Evolutionary conservation across 2,888 invertebrate species (phyloP).

Genomic region (Pyralis farinalis): DNA sequence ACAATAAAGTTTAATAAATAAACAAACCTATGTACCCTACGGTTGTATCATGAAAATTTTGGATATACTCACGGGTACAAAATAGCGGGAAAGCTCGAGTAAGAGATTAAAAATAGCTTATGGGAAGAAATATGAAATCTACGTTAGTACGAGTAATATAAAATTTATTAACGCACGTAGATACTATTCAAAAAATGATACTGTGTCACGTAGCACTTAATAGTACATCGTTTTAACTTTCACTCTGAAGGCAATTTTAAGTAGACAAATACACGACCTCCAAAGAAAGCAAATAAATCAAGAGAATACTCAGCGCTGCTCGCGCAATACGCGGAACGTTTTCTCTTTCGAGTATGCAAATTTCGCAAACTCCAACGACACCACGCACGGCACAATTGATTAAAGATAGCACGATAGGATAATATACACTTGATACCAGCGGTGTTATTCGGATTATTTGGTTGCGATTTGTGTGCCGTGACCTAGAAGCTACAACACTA

Average conservation of each 20-base stretch:
- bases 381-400: constrained; percentile 14
- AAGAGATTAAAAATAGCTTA: too few species aligned
- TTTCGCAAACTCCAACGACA: constrained; percentile 20
- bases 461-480: constrained; percentile 45
- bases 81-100: too few species aligned
- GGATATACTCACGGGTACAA: too few species aligned
- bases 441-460: constrained; percentile 36
- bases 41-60: too few species aligned
- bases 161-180: background rate
- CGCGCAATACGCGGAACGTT: constrained; percentile 40
- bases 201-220: constrained; percentile 43
- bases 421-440: constrained; percentile 15
- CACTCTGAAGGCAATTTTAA: constrained; percentile 52
- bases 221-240: constrained; percentile 50
- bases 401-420: constrained; percentile 13
- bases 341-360: constrained; percentile 59
- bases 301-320: constrained; percentile 38
- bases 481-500: constrained; percentile 52
- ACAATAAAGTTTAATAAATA: too few species aligned
- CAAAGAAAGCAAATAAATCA: constrained; percentile 65
- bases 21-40: too few species aligned
- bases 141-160: too few species aligned
- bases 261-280: constrained; percentile 54
- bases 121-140: too few species aligned
- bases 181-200: constrained; percentile 28